These are phyloP conservation scores for Alligator sinensis DNA, from an alignment of 2,113 vertebrate species.

Conservation along the genomic window DNA sequence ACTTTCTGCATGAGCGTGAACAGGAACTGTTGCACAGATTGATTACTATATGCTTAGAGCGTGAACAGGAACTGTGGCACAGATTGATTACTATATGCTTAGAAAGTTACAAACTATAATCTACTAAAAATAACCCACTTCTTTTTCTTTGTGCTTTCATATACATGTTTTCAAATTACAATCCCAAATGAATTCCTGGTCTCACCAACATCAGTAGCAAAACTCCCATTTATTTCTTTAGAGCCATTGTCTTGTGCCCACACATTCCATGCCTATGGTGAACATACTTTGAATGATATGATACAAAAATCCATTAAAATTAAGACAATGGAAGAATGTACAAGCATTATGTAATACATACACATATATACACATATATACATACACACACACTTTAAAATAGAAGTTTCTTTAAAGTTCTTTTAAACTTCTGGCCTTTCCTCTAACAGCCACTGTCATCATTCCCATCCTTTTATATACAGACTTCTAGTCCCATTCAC, in stretches of 20 bases:
- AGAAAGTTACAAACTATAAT: not conserved
- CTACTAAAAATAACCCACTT: not conserved
- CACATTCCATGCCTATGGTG: accelerated
- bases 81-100: not conserved
- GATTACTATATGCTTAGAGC: not conserved
- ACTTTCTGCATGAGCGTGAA: not conserved
- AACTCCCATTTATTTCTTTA: not conserved
- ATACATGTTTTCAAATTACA: not conserved
- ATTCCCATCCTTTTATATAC: not conserved
- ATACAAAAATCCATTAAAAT: not conserved
- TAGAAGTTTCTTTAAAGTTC: not conserved
- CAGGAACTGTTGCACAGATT: not conserved
- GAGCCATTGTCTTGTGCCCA: not conserved
- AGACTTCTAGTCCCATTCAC: not conserved
- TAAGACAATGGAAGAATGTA: accelerated
- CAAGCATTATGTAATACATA: not conserved
- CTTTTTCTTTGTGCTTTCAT: not conserved
- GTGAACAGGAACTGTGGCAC: not conserved
- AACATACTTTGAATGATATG: accelerated
- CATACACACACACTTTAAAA: not conserved
- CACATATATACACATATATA: not conserved
- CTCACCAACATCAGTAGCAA: not conserved
- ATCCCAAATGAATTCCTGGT: not conserved
- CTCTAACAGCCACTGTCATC: not conserved
- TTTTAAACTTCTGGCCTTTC: not conserved